Base-by-base conservation (phyloP, 2,888 invertebrate genomes). In the Neria commutata region DNA sequence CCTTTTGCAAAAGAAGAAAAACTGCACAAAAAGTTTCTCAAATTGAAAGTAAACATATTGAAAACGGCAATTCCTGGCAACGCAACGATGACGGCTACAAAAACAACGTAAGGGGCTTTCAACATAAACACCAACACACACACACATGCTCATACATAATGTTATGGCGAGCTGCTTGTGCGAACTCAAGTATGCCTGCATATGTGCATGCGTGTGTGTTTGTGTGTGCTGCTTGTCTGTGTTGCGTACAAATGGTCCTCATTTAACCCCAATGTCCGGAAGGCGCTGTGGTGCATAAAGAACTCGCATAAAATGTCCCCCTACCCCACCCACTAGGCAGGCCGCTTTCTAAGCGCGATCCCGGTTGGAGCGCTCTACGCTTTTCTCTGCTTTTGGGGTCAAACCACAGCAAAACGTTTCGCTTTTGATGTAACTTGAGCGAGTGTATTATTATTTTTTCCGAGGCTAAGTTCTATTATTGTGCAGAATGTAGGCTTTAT, bases 11-110 rank as follows among this genome's bases (percentile, higher is more conserved):
- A n/a, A n/a, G n/a, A n/a, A n/a, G 42, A 14, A 17, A 42, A 42
- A 17, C 21, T 17, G 19, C 14, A 6, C 42, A 19, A 19, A 42
- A 42, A 42, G 21, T 19, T 19, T 6, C 21, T 69, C 69, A 75
- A 76, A 76, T 75, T 71, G 75, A 74, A 71, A 72, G 73, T 69
- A 73, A 76, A 76, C 74, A 75, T 76, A 75, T 75, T 75, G 74
- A 76, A 45, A 42, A 24, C 16, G 21, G 19, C 42, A 29, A 53
- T 55, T 49, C 37, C 42, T 14, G 42, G 4, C n/a, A n/a, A 37
- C 8, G 11, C n/a, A n/a, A 21, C 21, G 45, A 50, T 5, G 34
- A 17, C 21, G n/a, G n/a, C 14, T 26, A 14, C 29, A 48, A 48
- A 25, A 50, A 19, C 50, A 48, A 48, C 26, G n/a, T n/a, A n/a